phyloP scores from a whole-genome alignment of 2,888 invertebrate species.

The Hermaeophaga mercurialis region DNA sequence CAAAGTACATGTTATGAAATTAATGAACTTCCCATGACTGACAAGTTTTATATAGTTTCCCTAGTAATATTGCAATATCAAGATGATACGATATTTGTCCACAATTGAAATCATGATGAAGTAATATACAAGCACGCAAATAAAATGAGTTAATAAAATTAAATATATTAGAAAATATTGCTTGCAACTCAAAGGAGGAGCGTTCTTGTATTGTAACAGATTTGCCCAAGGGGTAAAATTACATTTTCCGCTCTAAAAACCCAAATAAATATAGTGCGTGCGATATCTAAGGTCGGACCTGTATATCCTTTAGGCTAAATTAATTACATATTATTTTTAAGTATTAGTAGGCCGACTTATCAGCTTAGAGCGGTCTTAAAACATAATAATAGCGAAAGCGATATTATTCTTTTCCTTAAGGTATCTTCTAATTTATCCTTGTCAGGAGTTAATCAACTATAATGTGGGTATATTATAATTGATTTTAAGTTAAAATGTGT shows the following conservation, averaged over 20 bases:
- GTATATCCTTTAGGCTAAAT: slow-evolving; percentile 10
- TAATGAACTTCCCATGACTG: slow-evolving; percentile 19
- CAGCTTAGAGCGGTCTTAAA: slow-evolving; percentile 11
- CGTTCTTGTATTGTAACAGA: too few species aligned
- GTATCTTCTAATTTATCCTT: slow-evolving; percentile 5
- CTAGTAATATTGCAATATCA: too few species aligned
- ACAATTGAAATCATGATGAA: too few species aligned
- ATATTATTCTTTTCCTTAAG: slow-evolving; percentile 11
- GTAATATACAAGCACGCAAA: too few species aligned
- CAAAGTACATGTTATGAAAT: slow-evolving; percentile 8
- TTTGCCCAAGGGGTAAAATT: too few species aligned
- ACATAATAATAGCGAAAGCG: slow-evolving; percentile 23
- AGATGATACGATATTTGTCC: too few species aligned
- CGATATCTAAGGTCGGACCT: slow-evolving; percentile 4
- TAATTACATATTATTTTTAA: slow-evolving; percentile 22
- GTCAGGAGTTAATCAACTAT: slow-evolving; percentile 11
- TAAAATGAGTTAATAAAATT: too few species aligned
- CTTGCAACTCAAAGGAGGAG: too few species aligned
- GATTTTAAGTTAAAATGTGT: too few species aligned
- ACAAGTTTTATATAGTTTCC: too few species aligned
- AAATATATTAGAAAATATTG: too few species aligned
- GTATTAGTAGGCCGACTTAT: slow-evolving; percentile 19
- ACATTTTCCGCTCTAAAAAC: too few species aligned
- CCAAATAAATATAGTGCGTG: background rate
- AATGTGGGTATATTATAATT: background rate